These are phyloP conservation scores for Heteronetta atricapilla DNA, from an alignment of 2,113 vertebrate genomes.

Conservation along the genomic window DNA sequence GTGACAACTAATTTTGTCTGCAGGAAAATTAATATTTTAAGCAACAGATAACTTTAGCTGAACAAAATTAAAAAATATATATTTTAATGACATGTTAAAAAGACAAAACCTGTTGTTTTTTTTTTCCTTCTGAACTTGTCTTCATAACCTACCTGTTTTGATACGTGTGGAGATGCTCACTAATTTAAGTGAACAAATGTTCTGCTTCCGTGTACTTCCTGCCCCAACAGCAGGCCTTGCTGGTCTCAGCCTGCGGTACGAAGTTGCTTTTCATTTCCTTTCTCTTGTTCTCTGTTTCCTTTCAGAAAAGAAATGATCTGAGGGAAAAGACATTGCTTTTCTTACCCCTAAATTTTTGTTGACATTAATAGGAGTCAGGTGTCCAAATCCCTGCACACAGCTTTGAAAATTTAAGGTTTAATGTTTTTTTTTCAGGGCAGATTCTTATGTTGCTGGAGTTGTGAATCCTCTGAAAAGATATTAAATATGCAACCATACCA, in stretches of 20 bases:
- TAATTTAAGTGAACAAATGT: not conserved
- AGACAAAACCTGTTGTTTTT: not conserved
- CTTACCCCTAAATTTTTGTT: conserved; percentile 55
- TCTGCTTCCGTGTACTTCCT: not conserved
- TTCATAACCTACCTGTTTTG: not conserved
- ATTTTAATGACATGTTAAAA: conserved; percentile 71
- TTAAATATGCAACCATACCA: conserved; percentile 45
- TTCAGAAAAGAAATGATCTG: conserved; percentile 29
- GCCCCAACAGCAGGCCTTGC: not conserved
- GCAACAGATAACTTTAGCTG: conserved; percentile 67
- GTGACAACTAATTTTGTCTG: conserved; percentile 80
- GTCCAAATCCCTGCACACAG: conserved; percentile 27
- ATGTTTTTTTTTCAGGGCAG: not conserved
- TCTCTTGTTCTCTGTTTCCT: conserved; percentile 17
- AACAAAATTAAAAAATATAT: conserved; percentile 71
- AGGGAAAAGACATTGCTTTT: conserved; percentile 22
- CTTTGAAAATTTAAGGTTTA: conserved; percentile 66
- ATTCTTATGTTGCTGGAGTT: conserved; percentile 13
- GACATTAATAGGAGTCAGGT: conserved; percentile 64
- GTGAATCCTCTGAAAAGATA: conserved; percentile 46
- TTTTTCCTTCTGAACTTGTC: not conserved
- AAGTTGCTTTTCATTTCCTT: conserved; percentile 56
- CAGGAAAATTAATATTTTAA: conserved; percentile 71
- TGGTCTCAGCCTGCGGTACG: not conserved
- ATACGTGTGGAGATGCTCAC: not conserved